phyloP scores from a whole-genome alignment of 2,113 vertebrate species.

The Boulengeromyrus knoepffleri region DNA sequence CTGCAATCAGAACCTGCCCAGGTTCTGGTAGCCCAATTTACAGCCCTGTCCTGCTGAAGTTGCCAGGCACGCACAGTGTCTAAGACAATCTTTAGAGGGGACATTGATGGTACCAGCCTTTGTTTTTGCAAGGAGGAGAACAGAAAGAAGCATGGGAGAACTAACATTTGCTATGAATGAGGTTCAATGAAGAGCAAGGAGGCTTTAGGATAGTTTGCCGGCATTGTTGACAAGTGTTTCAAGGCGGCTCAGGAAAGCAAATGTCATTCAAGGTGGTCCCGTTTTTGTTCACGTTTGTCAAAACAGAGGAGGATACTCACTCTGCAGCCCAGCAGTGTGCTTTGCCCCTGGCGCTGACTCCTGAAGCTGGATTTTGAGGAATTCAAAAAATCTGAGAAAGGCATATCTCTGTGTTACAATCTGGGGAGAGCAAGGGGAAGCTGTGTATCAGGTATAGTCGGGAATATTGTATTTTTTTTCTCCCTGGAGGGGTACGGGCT shows the following conservation, averaged over 20 bases:
- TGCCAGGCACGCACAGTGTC: neutral
- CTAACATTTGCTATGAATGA: neutral
- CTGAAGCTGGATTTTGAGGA: slow-evolving; percentile 58
- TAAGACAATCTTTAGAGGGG: neutral
- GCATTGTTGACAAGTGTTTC: neutral
- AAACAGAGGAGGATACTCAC: slow-evolving; percentile 49
- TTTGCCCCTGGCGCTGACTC: slow-evolving; percentile 54
- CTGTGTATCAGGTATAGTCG: slow-evolving; percentile 17
- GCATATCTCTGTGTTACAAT: slow-evolving; percentile 46
- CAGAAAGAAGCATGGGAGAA: neutral
- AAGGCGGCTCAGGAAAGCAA: neutral
- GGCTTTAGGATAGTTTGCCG: neutral
- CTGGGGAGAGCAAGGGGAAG: slow-evolving; percentile 33
- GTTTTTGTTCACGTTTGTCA: slow-evolving; percentile 57
- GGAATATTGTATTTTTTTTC: slow-evolving; percentile 9
- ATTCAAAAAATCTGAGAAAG: slow-evolving; percentile 56
- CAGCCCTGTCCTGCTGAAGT: neutral
- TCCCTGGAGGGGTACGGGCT: neutral
- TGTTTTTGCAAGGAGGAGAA: neutral
- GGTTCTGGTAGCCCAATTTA: neutral
- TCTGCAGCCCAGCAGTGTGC: slow-evolving; percentile 50
- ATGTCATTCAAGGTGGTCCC: slow-evolving; percentile 22
- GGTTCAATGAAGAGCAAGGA: neutral
- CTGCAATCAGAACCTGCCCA: neutral
- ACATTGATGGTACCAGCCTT: neutral